These are phyloP conservation scores for Lysandra bellargus DNA, from an alignment of 2,888 invertebrate genomes.

Conservation along the genomic window DNA sequence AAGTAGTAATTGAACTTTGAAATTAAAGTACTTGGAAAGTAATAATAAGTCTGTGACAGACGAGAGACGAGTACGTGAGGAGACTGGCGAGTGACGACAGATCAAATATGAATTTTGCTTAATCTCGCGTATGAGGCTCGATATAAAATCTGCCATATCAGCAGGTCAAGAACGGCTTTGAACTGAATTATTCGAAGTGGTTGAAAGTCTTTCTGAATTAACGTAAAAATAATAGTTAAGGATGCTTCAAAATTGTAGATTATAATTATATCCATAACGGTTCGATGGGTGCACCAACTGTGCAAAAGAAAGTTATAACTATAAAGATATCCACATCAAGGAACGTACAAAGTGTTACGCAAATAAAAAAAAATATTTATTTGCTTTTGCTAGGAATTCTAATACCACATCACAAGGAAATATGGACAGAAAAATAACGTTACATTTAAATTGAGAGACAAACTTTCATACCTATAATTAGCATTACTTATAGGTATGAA, in stretches of 20 bases:
- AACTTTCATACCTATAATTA: no score
- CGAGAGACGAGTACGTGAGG: conserved; percentile 69
- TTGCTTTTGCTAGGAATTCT: no score
- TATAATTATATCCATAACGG: not conserved
- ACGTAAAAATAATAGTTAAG: not conserved
- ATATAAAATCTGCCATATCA: conserved; percentile 22
- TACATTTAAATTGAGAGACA: no score
- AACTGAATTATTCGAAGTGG: not conserved
- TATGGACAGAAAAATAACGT: no score
- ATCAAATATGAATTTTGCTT: conserved; percentile 51
- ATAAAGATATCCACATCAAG: no score
- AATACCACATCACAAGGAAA: no score
- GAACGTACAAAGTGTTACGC: no score
- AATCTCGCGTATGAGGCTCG: conserved; percentile 52
- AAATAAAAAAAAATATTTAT: no score
- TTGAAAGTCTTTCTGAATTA: not conserved
- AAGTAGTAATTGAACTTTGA: conserved; percentile 14
- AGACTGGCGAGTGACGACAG: conserved; percentile 61
- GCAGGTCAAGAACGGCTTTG: not conserved
- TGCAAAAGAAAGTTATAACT: no score
- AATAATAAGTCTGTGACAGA: conserved; percentile 69
- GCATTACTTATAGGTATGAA: no score
- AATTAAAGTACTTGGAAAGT: conserved; percentile 59
- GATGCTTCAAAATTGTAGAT: not conserved
- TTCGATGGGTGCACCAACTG: no score